Conservation (phyloP, 1,140 invertebrate genomes). For the Zaprionus davidi region DNA sequence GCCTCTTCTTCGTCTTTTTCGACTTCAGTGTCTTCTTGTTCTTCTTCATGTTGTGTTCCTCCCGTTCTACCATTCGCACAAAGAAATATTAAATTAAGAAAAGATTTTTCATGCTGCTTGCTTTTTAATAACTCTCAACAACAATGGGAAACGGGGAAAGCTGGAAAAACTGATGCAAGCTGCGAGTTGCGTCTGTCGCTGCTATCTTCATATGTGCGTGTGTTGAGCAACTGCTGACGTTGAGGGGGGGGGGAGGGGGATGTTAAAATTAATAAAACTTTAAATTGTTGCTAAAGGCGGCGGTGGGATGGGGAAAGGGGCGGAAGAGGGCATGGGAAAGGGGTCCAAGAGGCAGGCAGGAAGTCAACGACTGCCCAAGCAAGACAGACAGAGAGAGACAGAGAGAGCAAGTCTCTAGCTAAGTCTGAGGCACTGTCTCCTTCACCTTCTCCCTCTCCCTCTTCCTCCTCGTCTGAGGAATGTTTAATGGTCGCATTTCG, state of each 20-base stretch:
- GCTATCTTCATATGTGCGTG: no score
- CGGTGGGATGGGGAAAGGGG: conserved; percentile 1
- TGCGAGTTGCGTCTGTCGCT: conserved; percentile 1
- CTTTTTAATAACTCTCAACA: conserved; percentile 76
- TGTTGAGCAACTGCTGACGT: conserved; percentile 16
- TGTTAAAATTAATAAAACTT: conserved; percentile 81
- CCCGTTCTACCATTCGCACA: conserved; percentile 38
- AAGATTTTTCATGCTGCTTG: conserved; percentile 70
- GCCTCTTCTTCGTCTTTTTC: conserved; percentile 33
- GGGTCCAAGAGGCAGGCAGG: conserved; percentile 29
- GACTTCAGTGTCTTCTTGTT: conserved; percentile 39
- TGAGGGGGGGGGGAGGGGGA: conserved; percentile 4
- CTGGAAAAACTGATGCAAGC: conserved; percentile 19
- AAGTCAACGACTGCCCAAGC: conserved; percentile 36
- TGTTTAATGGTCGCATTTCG: conserved; percentile 81
- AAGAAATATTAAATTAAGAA: conserved; percentile 78
- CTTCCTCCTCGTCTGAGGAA: conserved; percentile 26
- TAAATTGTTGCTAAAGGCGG: conserved; percentile 73
- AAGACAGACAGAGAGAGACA: conserved; percentile 4
- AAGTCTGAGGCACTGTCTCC: conserved; percentile 49
- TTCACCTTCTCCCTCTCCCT: no score
- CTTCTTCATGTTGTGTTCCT: conserved; percentile 13
- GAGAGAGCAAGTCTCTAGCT: conserved; percentile 4
- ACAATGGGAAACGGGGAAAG: conserved; percentile 47
- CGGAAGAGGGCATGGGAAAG: not conserved